Conservation (phyloP, 2,888 invertebrate species). For the Crepidodera aurea region DNA sequence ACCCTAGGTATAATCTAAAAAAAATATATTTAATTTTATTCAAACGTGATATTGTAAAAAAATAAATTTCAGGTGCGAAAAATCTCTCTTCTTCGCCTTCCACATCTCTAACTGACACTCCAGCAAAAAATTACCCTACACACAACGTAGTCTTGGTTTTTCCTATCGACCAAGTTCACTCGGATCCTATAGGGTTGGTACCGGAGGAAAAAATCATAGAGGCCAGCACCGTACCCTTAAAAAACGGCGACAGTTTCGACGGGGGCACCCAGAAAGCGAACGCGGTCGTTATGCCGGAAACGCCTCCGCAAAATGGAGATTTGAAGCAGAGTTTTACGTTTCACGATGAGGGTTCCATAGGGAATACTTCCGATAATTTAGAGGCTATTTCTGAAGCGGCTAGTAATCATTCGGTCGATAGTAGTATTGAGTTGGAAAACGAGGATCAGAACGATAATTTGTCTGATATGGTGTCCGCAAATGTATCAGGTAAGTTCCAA, state of each 20-base stretch:
- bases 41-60: background rate
- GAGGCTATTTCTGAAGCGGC: constrained; percentile 96
- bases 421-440: constrained; percentile 85
- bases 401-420: constrained; percentile 93
- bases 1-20: constrained; percentile 44
- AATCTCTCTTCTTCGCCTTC: constrained; percentile 1
- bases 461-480: constrained; percentile 97
- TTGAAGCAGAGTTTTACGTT: constrained; percentile 73
- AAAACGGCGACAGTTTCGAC: constrained; percentile 45
- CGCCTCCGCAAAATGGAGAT: constrained; percentile 40
- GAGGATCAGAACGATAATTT: constrained; percentile 93
- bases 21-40: background rate
- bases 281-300: constrained; percentile 30
- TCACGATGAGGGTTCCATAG: constrained; percentile 91
- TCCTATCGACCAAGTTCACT: constrained; percentile 64
- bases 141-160: constrained; percentile 69
- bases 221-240: constrained; percentile 56
- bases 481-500: constrained; percentile 82
- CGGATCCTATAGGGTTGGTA: constrained; percentile 62
- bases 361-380: constrained; percentile 91
- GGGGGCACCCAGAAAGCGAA: constrained; percentile 32
- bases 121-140: background rate
- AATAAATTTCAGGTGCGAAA: constrained; percentile 13
- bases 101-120: background rate
- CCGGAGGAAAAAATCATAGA: constrained; percentile 70